Percentiles rank a stretch among this genome's conserved stretches.
Evolutionary conservation across 1,140 invertebrate species (phyloP).

Genomic region (Zaprionus kolodkinae): DNA sequence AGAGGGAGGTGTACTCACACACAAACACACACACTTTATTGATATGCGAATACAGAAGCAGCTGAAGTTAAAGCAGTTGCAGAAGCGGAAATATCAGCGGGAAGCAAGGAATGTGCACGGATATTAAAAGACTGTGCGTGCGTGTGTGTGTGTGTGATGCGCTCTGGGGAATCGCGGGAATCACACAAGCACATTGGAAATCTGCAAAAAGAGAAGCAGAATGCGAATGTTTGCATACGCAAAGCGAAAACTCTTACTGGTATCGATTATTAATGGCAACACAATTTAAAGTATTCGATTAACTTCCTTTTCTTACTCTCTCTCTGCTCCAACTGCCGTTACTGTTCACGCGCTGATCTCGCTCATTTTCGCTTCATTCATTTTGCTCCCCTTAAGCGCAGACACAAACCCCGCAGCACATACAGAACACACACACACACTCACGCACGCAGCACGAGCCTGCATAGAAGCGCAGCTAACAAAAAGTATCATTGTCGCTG

Average conservation of each 20-base stretch:
- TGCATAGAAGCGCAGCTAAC: slow-evolving; percentile 34
- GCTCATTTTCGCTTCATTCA: slow-evolving; percentile 33
- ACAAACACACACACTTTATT: slow-evolving; percentile 9
- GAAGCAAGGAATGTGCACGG: slow-evolving; percentile 9
- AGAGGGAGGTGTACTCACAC: neutral
- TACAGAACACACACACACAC: slow-evolving; percentile 22
- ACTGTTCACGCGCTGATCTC: slow-evolving; percentile 8
- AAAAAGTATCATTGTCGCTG: slow-evolving; percentile 39
- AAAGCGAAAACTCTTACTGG: neutral
- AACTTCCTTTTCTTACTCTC: neutral
- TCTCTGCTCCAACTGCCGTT: slow-evolving; percentile 12
- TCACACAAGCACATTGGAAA: neutral
- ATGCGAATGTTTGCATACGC: neutral
- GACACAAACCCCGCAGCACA: slow-evolving; percentile 55
- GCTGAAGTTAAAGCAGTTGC: slow-evolving; percentile 1
- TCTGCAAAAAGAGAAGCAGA: neutral
- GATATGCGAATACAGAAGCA: slow-evolving; percentile 6
- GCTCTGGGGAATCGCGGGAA: neutral
- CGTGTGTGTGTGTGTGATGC: neutral
- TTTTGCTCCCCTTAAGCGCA: slow-evolving; percentile 43
- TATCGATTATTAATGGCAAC: neutral
- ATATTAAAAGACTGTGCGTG: slow-evolving; percentile 16
- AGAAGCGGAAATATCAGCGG: slow-evolving; percentile 16
- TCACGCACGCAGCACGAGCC: slow-evolving; percentile 1
- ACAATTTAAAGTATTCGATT: neutral